Conservation (phyloP, 92 coral and sea anemone species). For the Phenganax stokvisi region DNA sequence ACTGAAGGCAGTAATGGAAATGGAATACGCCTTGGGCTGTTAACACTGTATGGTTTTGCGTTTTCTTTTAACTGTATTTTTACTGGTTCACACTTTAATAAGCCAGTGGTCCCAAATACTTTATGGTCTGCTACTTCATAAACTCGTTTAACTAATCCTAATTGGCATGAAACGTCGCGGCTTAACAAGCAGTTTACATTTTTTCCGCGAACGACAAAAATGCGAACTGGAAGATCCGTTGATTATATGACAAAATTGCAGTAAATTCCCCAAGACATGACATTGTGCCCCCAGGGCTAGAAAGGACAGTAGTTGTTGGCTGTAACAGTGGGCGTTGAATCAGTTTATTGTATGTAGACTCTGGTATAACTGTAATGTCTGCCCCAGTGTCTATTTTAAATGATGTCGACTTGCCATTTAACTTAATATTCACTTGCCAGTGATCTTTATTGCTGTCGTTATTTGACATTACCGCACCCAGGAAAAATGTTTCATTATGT, state of each 20-base stretch:
- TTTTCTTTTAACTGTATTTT: slow-evolving; percentile 25
- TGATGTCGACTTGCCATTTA: slow-evolving; percentile 30
- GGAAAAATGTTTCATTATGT: slow-evolving; percentile 33
- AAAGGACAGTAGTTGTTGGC: slow-evolving; percentile 28
- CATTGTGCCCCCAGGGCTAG: slow-evolving; percentile 42
- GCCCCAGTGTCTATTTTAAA: slow-evolving; percentile 55
- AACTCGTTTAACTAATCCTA: slow-evolving; percentile 38
- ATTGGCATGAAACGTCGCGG: slow-evolving; percentile 34
- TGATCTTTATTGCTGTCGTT: slow-evolving; percentile 16
- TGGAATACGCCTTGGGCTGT: slow-evolving; percentile 35
- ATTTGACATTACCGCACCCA: slow-evolving; percentile 39
- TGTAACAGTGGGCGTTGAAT: slow-evolving; percentile 36
- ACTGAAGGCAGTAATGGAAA: slow-evolving; percentile 46
- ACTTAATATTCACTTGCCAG: slow-evolving; percentile 47
- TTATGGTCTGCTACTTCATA: slow-evolving; percentile 21
- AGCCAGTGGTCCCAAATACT: slow-evolving; percentile 37
- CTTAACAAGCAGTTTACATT: slow-evolving; percentile 39
- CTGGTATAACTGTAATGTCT: slow-evolving; percentile 46
- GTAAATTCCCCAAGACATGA: slow-evolving; percentile 32
- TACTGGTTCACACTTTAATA: slow-evolving; percentile 13
- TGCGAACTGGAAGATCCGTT: slow-evolving; percentile 3
- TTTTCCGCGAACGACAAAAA: slow-evolving; percentile 28
- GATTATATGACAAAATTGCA: background rate
- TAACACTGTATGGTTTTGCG: slow-evolving; percentile 27
- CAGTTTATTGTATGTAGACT: slow-evolving; percentile 34